Base-by-base conservation (phyloP, 2,888 invertebrate genomes). In the Limnephilus lunatus region DNA sequence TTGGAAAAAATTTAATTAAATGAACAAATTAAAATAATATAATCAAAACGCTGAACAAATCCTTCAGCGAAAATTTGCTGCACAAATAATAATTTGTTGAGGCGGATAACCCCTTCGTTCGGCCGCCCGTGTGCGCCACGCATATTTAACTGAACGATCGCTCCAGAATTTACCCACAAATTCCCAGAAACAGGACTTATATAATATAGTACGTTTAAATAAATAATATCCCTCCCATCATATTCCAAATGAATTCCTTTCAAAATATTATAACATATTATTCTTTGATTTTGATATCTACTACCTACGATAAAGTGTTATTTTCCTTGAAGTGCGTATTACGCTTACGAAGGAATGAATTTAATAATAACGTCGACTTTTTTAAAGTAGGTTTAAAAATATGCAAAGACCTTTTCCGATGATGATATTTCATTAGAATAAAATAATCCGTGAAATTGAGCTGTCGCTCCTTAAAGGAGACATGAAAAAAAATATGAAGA, bases 381-480 rank as follows among this genome's bases (percentile, higher is more conserved):
- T 68, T 9, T 48, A 48, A 68, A 25, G 68, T 68, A 68, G 68
- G 68, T n/a, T 68, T 68, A 68, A 68, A 53, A 68, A 68, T 68
- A 68, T 68, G 68, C n/a, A 9, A 68, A 68, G n/a, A 68, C 68
- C 68, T 68, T 68, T 68, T 68, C n/a, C 68, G 7, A 68, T 68
- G 68, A 68, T 68, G 7, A 68, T 68, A 25, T 86, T 44, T 35
- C 86, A 86, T 44, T 86, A n/a, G 19, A 86, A 31, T 39, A 39
- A 44, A n/a, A 86, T 44, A 44, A 35, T 35, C n/a, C 39, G 44
- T 15, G 32, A 86, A 86, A 86, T 86, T 44, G 44, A 86, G 44
- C 44, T 44, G 86, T 86, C 86, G 12, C 30, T 35, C 14, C 25
- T 44, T 31, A 86, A 86, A 39, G 19, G 7, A 68, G 68, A 68